Evolutionary conservation across 2,888 invertebrate species (phyloP).

Genomic region (Drosophila quinaria): DNA sequence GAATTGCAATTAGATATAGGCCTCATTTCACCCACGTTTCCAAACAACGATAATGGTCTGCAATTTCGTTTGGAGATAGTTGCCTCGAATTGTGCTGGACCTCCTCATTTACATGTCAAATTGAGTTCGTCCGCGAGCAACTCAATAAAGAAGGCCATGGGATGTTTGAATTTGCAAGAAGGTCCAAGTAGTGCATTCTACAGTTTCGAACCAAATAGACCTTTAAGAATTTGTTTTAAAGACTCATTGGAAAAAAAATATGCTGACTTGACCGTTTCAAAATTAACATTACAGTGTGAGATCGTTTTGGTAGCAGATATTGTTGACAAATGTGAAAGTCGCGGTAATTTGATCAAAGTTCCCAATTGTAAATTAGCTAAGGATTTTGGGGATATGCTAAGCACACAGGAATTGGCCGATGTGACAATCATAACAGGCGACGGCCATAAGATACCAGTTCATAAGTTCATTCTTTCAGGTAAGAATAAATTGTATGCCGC

Average conservation of each 20-base stretch:
- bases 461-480: constrained; percentile 94
- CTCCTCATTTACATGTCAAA: not conserved
- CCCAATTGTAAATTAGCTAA: constrained; percentile 96
- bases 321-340: constrained; percentile 92
- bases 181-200: not conserved
- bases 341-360: constrained; percentile 93
- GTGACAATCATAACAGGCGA: constrained; percentile 96
- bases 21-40: not conserved
- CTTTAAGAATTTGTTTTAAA: too few species aligned
- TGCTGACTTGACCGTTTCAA: constrained; percentile 82
- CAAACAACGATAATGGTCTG: not conserved
- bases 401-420: constrained; percentile 98
- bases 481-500: not conserved
- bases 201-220: not conserved
- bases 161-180: not conserved
- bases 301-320: constrained; percentile 92
- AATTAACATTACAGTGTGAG: constrained; percentile 99
- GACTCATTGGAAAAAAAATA: too few species aligned
- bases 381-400: constrained; percentile 96
- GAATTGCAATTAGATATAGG: not conserved
- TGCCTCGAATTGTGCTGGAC: not conserved
- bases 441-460: constrained; percentile 94
- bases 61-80: not conserved
- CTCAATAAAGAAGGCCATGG: not conserved
- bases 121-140: not conserved